A percentile compares a stretch with the other conserved stretches of the same genome.
Conservation (phyloP, 37 sponge, comb jelly and placozoan genomes). For the Aplysina aerophoba region DNA sequence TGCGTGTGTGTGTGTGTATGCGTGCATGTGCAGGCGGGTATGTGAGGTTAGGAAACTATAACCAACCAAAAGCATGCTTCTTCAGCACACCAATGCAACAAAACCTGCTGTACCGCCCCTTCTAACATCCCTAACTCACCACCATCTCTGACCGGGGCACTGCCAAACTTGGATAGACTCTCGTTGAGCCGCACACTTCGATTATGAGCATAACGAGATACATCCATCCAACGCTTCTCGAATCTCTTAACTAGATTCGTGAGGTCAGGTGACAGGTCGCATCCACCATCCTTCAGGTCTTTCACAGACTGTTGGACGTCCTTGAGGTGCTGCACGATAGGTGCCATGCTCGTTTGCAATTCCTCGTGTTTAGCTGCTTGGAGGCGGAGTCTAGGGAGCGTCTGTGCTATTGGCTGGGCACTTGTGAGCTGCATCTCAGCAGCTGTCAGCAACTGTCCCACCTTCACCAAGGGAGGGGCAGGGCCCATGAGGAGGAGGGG, state of each 20-base stretch:
- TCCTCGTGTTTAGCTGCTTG: slow-evolving; percentile 9
- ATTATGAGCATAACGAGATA: slow-evolving; percentile 7
- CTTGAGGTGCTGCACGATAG: slow-evolving; percentile 47
- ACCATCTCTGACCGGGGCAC: slow-evolving; percentile 19
- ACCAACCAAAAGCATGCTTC: too few relatives aligned
- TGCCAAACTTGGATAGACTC: slow-evolving; percentile 10
- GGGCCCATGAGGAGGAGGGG: too few relatives aligned
- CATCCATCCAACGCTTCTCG: slow-evolving; percentile 57
- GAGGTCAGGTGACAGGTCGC: slow-evolving; percentile 36
- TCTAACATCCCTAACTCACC: too few relatives aligned
- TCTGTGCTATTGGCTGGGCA: slow-evolving; percentile 35
- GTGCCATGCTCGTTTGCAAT: not conserved
- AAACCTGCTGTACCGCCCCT: too few relatives aligned
- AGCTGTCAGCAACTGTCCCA: slow-evolving; percentile 42
- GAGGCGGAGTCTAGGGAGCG: not conserved
- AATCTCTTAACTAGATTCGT: slow-evolving; percentile 52
- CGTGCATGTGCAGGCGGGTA: too few relatives aligned
- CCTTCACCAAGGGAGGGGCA: not conserved
- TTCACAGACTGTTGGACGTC: slow-evolving; percentile 36
- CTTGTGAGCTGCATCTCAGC: slow-evolving; percentile 39
- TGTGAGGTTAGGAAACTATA: too few relatives aligned
- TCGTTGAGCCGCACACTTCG: slow-evolving; percentile 15
- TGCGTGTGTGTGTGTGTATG: too few relatives aligned
- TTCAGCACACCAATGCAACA: too few relatives aligned
- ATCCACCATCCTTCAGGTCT: slow-evolving; percentile 1